Percentiles rank a stretch among this genome's conserved stretches.
Conservation (phyloP, 2,113 vertebrate species). For the Coryphaenoides rupestris region DNA sequence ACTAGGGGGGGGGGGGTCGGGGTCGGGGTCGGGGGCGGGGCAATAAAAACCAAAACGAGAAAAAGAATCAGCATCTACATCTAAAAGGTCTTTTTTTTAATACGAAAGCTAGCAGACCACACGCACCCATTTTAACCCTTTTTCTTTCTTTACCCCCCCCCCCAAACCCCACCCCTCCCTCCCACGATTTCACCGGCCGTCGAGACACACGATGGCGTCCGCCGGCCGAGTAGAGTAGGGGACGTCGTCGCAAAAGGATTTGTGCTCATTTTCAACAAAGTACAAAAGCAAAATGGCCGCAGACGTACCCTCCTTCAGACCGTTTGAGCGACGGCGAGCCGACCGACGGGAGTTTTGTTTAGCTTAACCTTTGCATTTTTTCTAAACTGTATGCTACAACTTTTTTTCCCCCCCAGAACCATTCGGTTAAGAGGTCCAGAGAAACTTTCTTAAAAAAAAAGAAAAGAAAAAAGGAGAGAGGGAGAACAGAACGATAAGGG, state of each 20-base stretch:
- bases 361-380: constrained; percentile 4
- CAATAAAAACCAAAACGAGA: background rate
- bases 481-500: too few relatives aligned
- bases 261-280: constrained; percentile 55
- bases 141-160: too few relatives aligned
- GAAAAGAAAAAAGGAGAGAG: too few relatives aligned
- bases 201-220: constrained; percentile 29
- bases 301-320: too few relatives aligned
- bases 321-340: too few relatives aligned
- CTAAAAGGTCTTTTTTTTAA: constrained; percentile 40
- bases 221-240: constrained; percentile 27
- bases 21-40: too few relatives aligned
- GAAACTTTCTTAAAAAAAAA: too few relatives aligned
- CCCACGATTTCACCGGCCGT: constrained; percentile 30
- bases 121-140: constrained; percentile 3
- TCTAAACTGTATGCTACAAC: constrained; percentile 55
- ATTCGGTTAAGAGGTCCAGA: constrained; percentile 67
- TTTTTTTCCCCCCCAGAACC: constrained; percentile 52
- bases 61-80: constrained; percentile 23
- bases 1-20: too few relatives aligned
- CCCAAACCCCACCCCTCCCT: too few relatives aligned
- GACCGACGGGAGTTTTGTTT: constrained; percentile 39
- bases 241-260: constrained; percentile 22
- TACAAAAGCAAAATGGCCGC: constrained; percentile 44
- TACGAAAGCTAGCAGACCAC: constrained; percentile 48